Conservation (phyloP, 2,113 vertebrate species). For the Urocynchramus pylzowi region DNA sequence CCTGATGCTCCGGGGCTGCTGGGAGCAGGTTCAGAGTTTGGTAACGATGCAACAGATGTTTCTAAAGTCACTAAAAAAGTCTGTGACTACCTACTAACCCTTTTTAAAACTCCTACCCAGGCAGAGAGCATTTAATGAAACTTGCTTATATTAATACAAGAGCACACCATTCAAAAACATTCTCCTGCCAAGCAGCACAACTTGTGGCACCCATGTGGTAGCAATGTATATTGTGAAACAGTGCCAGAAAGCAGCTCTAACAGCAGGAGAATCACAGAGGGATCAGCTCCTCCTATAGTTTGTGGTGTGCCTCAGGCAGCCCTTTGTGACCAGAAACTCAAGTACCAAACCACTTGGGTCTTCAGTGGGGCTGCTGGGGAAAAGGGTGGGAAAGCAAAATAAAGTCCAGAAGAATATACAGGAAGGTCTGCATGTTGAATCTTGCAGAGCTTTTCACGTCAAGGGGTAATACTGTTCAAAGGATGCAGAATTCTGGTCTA, state of each 20-base stretch:
- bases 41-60: not conserved
- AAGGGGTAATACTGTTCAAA: not conserved
- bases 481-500: not conserved
- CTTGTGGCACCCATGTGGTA: too few species aligned
- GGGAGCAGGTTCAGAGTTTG: not conserved
- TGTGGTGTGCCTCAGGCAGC: not conserved
- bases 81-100: not conserved
- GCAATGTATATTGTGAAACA: not conserved
- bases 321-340: not conserved
- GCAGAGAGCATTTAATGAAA: not conserved
- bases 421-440: not conserved
- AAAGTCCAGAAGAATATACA: not conserved
- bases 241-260: not conserved
- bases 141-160: not conserved
- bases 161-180: not conserved
- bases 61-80: not conserved
- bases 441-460: not conserved
- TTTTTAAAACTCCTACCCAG: not conserved
- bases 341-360: not conserved
- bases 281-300: not conserved
- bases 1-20: not conserved
- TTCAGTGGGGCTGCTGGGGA: not conserved
- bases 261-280: not conserved
- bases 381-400: not conserved
- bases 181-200: not conserved